phyloP scores from a whole-genome alignment of 2,888 invertebrate species.

The Trachelus tabidus region DNA sequence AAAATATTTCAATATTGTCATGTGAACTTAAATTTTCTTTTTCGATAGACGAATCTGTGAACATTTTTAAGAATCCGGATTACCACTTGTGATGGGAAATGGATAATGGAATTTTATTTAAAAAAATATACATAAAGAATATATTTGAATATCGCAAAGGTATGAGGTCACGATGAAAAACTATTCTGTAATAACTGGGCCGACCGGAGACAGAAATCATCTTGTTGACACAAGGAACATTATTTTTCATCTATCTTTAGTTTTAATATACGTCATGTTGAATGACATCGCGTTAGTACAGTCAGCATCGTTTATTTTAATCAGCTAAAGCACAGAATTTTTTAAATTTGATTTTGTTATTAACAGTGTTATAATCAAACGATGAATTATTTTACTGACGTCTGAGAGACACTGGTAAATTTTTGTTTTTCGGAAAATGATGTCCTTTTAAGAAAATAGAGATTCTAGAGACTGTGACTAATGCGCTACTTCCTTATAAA shows the following conservation, averaged over 20 bases:
- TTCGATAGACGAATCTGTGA: not conserved
- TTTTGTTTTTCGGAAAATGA: not conserved
- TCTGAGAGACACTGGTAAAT: not conserved
- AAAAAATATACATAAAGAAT: not conserved
- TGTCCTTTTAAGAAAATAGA: not conserved
- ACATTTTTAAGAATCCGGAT: not conserved
- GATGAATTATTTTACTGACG: not conserved
- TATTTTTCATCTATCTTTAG: slow-evolving; percentile 3
- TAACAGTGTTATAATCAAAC: not conserved
- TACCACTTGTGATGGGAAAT: not conserved
- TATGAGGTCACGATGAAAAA: slow-evolving; percentile 18
- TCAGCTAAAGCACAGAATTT: not conserved
- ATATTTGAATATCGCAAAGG: slow-evolving; percentile 15
- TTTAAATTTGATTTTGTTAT: not conserved
- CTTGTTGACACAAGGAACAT: slow-evolving; percentile 12
- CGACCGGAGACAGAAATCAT: slow-evolving; percentile 25
- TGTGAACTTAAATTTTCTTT: not conserved
- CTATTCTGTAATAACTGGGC: slow-evolving; percentile 17
- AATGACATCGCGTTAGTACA: not conserved
- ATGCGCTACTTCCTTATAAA: not conserved
- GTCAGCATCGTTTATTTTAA: not conserved
- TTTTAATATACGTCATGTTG: slow-evolving; percentile 3
- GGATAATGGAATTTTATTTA: not conserved
- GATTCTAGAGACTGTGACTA: not conserved
- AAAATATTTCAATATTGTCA: not conserved